Percentiles rank a stretch among this genome's conserved stretches.
Evolutionary conservation across 2,113 vertebrate genomes (phyloP).

Genomic region (Macrotus californicus): DNA sequence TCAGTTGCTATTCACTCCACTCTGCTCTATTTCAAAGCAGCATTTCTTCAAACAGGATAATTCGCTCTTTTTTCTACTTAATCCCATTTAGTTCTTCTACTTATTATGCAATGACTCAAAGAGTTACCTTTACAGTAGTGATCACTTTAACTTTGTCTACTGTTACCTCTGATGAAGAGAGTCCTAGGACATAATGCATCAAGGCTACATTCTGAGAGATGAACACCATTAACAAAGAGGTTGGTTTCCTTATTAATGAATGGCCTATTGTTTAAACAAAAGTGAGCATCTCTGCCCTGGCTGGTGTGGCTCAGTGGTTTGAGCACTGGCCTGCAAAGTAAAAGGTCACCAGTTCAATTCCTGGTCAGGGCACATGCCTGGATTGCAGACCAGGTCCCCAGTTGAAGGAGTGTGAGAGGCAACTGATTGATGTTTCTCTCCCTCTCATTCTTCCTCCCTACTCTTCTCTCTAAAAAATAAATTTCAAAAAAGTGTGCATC

Average conservation of each 20-base stretch:
- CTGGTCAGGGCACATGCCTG: too few species aligned
- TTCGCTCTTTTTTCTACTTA: background rate
- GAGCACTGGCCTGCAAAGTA: too few species aligned
- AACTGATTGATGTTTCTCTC: too few species aligned
- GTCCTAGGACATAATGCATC: background rate
- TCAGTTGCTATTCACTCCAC: background rate
- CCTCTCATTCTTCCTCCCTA: too few species aligned
- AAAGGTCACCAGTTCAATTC: too few species aligned
- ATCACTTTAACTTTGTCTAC: background rate
- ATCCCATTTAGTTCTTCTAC: background rate
- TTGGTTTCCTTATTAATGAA: background rate
- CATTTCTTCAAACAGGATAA: background rate
- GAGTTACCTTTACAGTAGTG: background rate
- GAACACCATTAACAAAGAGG: background rate
- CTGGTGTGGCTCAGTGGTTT: too few species aligned
- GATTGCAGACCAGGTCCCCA: too few species aligned
- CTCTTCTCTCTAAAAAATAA: background rate
- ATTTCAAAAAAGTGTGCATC: background rate
- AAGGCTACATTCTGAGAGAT: background rate
- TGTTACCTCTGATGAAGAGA: background rate
- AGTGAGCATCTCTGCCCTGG: too few species aligned
- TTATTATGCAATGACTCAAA: background rate
- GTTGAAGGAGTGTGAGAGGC: too few species aligned
- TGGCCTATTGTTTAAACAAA: background rate
- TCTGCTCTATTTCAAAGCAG: background rate